Evolutionary conservation across 2,888 invertebrate species (phyloP).

Genomic region (Zygaena filipendulae): DNA sequence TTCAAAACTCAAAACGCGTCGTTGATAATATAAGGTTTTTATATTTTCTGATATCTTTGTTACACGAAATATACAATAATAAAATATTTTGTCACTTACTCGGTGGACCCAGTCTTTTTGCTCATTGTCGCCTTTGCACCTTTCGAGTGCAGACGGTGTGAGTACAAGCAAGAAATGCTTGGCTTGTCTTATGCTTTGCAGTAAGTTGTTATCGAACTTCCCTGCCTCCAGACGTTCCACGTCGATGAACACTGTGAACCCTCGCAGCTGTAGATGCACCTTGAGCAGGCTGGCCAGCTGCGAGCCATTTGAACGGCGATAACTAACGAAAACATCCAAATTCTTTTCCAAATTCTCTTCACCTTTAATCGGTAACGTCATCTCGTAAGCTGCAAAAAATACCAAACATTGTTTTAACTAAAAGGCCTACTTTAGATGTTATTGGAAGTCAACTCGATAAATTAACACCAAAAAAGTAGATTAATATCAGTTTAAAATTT

Average conservation of each 20-base stretch:
- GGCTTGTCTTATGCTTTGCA: conserved; percentile 96
- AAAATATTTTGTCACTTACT: conserved; percentile 77
- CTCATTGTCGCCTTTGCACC: conserved; percentile 92
- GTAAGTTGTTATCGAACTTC: conserved; percentile 97
- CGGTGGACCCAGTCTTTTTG: conserved; percentile 99
- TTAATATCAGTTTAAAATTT: no score
- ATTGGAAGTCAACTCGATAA: no score
- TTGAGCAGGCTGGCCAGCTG: conserved; percentile 95
- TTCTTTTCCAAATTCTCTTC: conserved; percentile 88
- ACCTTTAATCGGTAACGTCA: conserved; percentile 72
- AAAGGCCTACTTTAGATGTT: no score
- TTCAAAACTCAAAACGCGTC: no score
- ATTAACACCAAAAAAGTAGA: no score
- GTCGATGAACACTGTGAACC: conserved; percentile 97
- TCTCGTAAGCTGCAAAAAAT: conserved; percentile 69
- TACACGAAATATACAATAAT: no score
- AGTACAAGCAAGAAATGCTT: conserved; percentile 96
- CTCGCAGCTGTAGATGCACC: conserved; percentile 95
- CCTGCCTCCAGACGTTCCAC: conserved; percentile 98
- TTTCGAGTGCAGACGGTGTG: conserved; percentile 93
- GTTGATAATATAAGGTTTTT: no score
- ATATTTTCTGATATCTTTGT: no score
- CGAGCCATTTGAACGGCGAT: conserved; percentile 96
- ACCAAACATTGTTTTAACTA: conserved; percentile 3
- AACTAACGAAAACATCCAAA: conserved; percentile 98